These are phyloP conservation scores for Pelobates fuscus DNA, from an alignment of 2,113 vertebrate species.

Conservation along the genomic window DNA sequence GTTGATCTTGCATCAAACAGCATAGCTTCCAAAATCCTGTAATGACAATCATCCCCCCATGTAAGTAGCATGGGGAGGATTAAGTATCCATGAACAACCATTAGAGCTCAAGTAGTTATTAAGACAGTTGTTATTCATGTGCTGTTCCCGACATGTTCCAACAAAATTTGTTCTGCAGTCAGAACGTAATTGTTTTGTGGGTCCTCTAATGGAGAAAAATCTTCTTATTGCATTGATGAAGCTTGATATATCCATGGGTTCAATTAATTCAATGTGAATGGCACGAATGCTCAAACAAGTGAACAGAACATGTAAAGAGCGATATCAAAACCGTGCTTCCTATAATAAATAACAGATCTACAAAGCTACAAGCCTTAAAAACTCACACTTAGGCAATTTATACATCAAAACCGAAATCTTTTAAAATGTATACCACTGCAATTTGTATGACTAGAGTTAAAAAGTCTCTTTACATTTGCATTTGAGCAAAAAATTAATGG, in stretches of 20 bases:
- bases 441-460: too few species aligned
- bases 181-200: not conserved
- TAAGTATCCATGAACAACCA: not conserved
- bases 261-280: slow-evolving; percentile 48
- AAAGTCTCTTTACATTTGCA: too few species aligned
- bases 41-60: slow-evolving; percentile 10
- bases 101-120: not conserved
- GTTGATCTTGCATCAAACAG: not conserved
- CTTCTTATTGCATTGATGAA: not conserved
- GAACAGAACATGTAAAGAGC: too few species aligned
- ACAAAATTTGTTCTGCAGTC: slow-evolving; percentile 27
- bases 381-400: too few species aligned
- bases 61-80: not conserved
- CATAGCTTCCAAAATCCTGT: slow-evolving; percentile 20
- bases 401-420: too few species aligned
- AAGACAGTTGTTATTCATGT: not conserved
- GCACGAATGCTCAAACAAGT: slow-evolving; percentile 42
- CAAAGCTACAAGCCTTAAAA: too few species aligned
- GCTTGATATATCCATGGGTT: not conserved
- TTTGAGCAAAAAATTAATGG: too few species aligned
- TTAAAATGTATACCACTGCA: too few species aligned
- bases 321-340: too few species aligned
- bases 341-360: too few species aligned
- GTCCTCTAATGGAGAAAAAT: slow-evolving; percentile 11
- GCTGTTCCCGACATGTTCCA: slow-evolving; percentile 12